Conservation (phyloP, 2,888 invertebrate species). For the Chrysolina haemoptera region DNA sequence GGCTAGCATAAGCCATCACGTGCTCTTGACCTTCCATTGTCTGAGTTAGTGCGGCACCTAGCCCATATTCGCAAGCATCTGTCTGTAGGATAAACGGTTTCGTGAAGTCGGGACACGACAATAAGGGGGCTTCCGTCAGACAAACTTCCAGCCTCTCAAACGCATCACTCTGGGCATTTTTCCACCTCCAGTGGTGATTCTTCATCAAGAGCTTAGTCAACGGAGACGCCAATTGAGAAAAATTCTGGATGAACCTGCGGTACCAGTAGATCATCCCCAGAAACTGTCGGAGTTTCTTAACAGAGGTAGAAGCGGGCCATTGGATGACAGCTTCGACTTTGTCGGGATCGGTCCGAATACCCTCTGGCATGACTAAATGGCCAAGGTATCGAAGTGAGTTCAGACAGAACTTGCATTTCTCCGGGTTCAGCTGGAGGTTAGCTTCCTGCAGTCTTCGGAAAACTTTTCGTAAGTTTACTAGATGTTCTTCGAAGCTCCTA, state of each 20-base stretch:
- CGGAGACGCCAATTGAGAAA: constrained; percentile 24
- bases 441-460: too few species aligned
- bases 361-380: constrained; percentile 13
- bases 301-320: constrained; percentile 2
- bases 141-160: constrained; percentile 7
- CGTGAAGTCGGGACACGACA: too few species aligned
- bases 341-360: constrained; percentile 16
- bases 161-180: constrained; percentile 11
- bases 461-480: too few species aligned
- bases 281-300: constrained; percentile 29
- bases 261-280: constrained; percentile 35
- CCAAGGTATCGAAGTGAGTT: constrained; percentile 34
- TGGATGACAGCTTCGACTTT: constrained; percentile 20
- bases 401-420: too few species aligned
- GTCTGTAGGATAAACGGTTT: too few species aligned
- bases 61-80: constrained; percentile 39
- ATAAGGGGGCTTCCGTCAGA: constrained; percentile 7
- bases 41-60: too few species aligned
- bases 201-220: constrained; percentile 27
- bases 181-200: constrained; percentile 20
- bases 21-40: too few species aligned
- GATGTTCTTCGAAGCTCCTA: too few species aligned
- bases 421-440: too few species aligned
- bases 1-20: too few species aligned
- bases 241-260: constrained; percentile 33